Evolutionary conservation across 2,888 invertebrate species (phyloP), one percentile per base, ranked within the genome.

Genomic region (Malthinus seriepunctatus): DNA sequence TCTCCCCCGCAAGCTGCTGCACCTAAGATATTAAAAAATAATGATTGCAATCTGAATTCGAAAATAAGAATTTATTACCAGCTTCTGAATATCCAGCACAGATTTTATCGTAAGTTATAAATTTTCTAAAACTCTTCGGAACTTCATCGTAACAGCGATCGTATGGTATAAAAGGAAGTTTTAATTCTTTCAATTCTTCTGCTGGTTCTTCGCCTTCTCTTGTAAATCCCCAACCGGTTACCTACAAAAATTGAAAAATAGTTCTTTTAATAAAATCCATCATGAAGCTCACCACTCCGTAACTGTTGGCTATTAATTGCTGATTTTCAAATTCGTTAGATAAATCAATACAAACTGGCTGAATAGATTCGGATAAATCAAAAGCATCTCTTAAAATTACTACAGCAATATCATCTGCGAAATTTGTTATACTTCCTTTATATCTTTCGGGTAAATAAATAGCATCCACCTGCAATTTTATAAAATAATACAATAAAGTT

Each of bases 281-380:
- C 5, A n/a, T n/a, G 2, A 8, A 15, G 60, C 69, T 68, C 57
- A 72, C 72, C 46, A 67, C 61, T 38, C 72, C 72, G 12, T 32
- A 44, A 15, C 51, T 47, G 44, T 51, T 50, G 1, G 33, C 32
- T 35, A 15, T 33, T 8, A 63, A 45, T 50, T 60, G 33, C 10
- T 60, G 9, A 1, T 60, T 53, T 14, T 46, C 54, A 10, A 31
- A 63, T 2, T 15, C 12, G n/a, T 56, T 47, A 37, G 63, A 51
- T 67, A 68, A 70, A 9, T 72, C 69, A 2, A 73, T 63, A 58
- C 79, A 79, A 7, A 78, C 72, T 12, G 77, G 76, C 53, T 72
- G 73, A 6, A 78, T 73, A 7, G 73, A 67, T 33, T 65, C 62
- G 1, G 73, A 69, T 35, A 75, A 69, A 9, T 51, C 59, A 35